Conservation (phyloP, 2,888 invertebrate genomes). For the Morinoia aosen region DNA sequence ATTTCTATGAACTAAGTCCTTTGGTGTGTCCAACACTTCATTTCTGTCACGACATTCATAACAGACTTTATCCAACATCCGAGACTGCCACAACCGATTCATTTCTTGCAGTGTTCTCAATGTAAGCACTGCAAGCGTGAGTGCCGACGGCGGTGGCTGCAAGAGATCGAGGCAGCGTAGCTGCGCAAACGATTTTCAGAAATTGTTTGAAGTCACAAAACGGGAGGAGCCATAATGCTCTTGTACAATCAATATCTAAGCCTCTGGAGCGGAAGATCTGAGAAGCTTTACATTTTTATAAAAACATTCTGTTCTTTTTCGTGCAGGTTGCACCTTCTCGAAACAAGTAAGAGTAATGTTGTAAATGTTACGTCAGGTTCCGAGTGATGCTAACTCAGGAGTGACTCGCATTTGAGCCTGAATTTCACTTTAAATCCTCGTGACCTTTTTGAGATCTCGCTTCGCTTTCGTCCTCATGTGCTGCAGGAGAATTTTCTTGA, state of each 20-base stretch:
- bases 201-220: neutral
- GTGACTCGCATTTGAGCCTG: neutral
- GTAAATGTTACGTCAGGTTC: neutral
- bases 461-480: neutral
- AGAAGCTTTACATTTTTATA: neutral
- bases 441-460: neutral
- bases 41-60: too few relatives aligned
- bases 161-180: neutral
- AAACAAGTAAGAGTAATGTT: neutral
- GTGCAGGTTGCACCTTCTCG: neutral
- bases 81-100: too few relatives aligned
- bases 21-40: too few relatives aligned
- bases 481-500: neutral
- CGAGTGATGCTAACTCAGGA: neutral
- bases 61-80: too few relatives aligned
- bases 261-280: neutral
- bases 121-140: neutral
- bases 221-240: neutral
- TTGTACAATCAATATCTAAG: neutral
- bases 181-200: neutral
- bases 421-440: neutral
- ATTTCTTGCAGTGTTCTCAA: too few relatives aligned
- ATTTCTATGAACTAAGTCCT: too few relatives aligned
- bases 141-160: neutral
- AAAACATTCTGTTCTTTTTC: neutral